phyloP scores from a whole-genome alignment of 2,888 invertebrate genomes.

The Leucophenga maculata region DNA sequence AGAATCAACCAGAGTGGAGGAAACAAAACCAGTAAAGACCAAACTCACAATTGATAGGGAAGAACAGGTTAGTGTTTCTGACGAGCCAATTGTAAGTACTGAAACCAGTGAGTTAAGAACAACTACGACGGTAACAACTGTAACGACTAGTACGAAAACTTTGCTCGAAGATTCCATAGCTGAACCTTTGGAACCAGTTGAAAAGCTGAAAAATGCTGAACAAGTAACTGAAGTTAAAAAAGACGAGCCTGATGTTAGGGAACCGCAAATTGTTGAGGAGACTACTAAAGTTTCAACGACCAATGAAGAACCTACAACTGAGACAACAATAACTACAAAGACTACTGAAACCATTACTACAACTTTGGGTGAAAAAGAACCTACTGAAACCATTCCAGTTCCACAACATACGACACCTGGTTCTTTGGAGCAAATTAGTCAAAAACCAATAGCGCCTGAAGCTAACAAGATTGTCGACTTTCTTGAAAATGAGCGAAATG shows the following conservation, averaged over 20 bases:
- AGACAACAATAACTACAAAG: slow-evolving; percentile 14
- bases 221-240: background rate
- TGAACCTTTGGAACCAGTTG: slow-evolving; percentile 31
- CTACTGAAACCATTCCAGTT: slow-evolving; percentile 12
- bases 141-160: slow-evolving; percentile 43
- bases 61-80: background rate
- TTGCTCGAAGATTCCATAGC: slow-evolving; percentile 26
- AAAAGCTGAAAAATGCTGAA: background rate
- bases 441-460: slow-evolving; percentile 26
- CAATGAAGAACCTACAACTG: slow-evolving; percentile 15
- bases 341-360: slow-evolving; percentile 40
- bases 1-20: slow-evolving; percentile 14
- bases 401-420: slow-evolving; percentile 30
- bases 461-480: slow-evolving; percentile 56
- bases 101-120: slow-evolving; percentile 32
- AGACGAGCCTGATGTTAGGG: slow-evolving; percentile 21
- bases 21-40: slow-evolving; percentile 8
- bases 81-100: slow-evolving; percentile 22
- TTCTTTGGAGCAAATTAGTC: slow-evolving; percentile 34
- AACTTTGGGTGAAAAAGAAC: slow-evolving; percentile 29
- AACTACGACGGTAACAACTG: slow-evolving; percentile 43
- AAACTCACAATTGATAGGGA: background rate
- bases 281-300: slow-evolving; percentile 10
- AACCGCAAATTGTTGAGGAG: slow-evolving; percentile 13
- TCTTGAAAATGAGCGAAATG: slow-evolving; percentile 49